A percentile compares a stretch with the other conserved stretches of the same genome.
phyloP scores from a whole-genome alignment of 1,140 invertebrate genomes.

The Drosophila asahinai region DNA sequence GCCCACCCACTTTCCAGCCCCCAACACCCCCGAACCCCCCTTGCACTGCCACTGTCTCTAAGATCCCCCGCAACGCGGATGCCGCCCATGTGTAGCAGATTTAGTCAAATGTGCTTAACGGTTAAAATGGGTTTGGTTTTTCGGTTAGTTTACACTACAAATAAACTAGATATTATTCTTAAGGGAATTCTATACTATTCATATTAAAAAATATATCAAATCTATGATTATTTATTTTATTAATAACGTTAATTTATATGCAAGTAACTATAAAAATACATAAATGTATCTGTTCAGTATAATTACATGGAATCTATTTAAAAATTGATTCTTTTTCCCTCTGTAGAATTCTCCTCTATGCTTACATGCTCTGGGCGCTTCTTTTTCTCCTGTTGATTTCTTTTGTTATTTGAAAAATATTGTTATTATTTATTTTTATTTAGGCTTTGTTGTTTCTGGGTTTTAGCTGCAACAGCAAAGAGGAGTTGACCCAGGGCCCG shows the following conservation, averaged over 20 bases:
- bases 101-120: slow-evolving; percentile 84
- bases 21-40: not conserved
- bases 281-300: too few species aligned
- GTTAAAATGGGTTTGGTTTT: slow-evolving; percentile 83
- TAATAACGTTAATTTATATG: too few species aligned
- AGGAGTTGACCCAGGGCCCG: slow-evolving; percentile 61
- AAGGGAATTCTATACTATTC: too few species aligned
- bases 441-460: slow-evolving; percentile 19
- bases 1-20: slow-evolving; percentile 5
- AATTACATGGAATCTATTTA: not conserved
- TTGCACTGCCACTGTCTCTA: slow-evolving; percentile 25
- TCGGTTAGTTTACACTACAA: slow-evolving; percentile 31
- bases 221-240: too few species aligned
- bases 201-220: not conserved
- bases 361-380: slow-evolving; percentile 68
- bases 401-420: slow-evolving; percentile 80
- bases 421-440: slow-evolving; percentile 74
- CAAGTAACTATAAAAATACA: too few species aligned
- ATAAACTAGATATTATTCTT: too few species aligned
- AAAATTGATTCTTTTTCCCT: fast-evolving
- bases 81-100: slow-evolving; percentile 79
- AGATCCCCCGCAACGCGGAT: slow-evolving; percentile 49
- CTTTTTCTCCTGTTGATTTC: slow-evolving; percentile 71
- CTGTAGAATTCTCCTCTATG: slow-evolving; percentile 8
- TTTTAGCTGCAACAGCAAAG: slow-evolving; percentile 56